phyloP scores from a whole-genome alignment of 2,888 invertebrate species.

The Megaustenia siamemsis region DNA sequence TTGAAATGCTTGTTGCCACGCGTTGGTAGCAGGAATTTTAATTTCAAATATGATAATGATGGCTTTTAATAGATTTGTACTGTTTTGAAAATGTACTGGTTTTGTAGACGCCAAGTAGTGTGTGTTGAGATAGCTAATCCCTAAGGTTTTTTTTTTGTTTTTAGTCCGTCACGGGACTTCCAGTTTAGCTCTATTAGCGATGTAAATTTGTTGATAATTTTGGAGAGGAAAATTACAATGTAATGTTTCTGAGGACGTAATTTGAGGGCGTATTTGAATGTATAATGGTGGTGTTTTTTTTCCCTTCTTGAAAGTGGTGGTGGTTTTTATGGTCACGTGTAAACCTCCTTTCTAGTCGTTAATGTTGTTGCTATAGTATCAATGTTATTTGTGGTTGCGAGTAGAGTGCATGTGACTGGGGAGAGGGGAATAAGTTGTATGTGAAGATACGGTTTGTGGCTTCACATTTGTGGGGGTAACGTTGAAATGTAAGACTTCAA shows the following conservation, averaged over 20 bases:
- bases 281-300: not conserved
- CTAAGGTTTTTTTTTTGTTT: not conserved
- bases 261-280: not conserved
- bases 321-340: not conserved
- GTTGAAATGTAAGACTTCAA: too few relatives aligned
- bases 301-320: not conserved
- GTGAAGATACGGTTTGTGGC: too few relatives aligned
- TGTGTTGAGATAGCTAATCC: too few relatives aligned
- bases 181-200: not conserved
- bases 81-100: not conserved
- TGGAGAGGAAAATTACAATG: slow-evolving; percentile 15
- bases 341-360: not conserved
- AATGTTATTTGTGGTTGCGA: too few relatives aligned
- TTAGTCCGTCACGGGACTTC: not conserved
- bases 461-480: too few relatives aligned
- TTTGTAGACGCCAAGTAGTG: not conserved
- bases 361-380: not conserved
- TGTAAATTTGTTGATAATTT: slow-evolving; percentile 27
- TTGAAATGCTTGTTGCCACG: not conserved
- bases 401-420: too few relatives aligned
- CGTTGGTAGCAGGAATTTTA: not conserved
- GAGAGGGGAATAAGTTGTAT: too few relatives aligned
- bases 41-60: not conserved
- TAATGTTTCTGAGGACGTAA: slow-evolving; percentile 3
- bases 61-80: slow-evolving; percentile 10